Base-by-base conservation (phyloP, 2,797 vertebrate species). In the Sphaeramia orbicularis region DNA sequence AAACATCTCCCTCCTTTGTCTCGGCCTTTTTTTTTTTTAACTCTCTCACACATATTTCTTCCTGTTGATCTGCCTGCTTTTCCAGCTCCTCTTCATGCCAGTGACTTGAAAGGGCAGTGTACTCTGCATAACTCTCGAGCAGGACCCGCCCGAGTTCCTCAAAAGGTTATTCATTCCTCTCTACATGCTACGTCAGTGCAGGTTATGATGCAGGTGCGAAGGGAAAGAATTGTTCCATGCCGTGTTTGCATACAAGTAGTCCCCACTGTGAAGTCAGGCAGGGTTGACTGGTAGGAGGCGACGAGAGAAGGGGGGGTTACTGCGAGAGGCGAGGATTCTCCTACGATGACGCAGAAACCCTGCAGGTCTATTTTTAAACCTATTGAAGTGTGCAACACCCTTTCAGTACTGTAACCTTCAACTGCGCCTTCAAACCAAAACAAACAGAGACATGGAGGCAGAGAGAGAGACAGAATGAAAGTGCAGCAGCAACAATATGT, bases 361-460 rank as follows among this genome's bases (percentile, higher is more conserved):
- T 87, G 83, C 83, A 73, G 63, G 61, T 84, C 89, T 93, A 92
- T 93, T 91, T 92, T 89, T 92, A 91, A 86, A 84, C 73, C 83
- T 80, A 80, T 62, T 86, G 73, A 90, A 85, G 84, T 86, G 82
- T 76, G 83, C 81, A 57, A 84, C 86, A 88, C 84, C 81, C 83
- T 83, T 86, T 88, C 69, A 1, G 76, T 80, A 53, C 81, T 60
- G 81, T 83, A 89, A 86, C 89, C 85, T 87, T 88, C 83, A 86
- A 54, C 78, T 79, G 67, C n/a, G 55, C 76, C 73, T 69, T 76
- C 64, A 67, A 61, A 91, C 71, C 74, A 81, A 89, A 90, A 91
- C 84, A 91, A 87, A 90, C 68, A 79, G 57, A 69, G 49, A 43
- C 10, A n/a, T n/a, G n/a, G 63, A 44, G 44, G 52, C 7, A 40